Percentiles rank a stretch among this genome's conserved stretches.
Conservation (phyloP, 1,140 invertebrate genomes). For the Atopsyche davidsoni region DNA sequence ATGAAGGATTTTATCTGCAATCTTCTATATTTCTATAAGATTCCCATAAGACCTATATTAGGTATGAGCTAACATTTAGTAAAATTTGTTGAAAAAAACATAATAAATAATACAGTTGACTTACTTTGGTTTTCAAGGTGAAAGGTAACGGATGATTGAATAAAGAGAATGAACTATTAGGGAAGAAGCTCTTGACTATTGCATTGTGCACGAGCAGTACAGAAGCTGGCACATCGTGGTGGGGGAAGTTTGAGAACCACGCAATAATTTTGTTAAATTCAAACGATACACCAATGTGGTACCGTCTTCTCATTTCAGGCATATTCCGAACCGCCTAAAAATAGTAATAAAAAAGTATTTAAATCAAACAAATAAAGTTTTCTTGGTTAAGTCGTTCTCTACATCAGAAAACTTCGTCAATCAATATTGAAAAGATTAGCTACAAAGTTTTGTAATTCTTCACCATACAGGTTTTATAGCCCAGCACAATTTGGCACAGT, state of each 20-base stretch:
- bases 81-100: too few species aligned
- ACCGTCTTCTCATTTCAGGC: constrained; percentile 38
- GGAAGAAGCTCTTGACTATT: constrained; percentile 42
- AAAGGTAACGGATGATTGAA: constrained; percentile 65
- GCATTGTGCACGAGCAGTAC: constrained; percentile 59
- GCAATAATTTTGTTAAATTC: constrained; percentile 40
- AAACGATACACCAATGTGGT: constrained; percentile 46
- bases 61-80: too few species aligned
- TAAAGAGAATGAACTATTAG: constrained; percentile 49
- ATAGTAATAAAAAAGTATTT: constrained; percentile 1
- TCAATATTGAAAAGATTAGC: too few species aligned
- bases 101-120: too few species aligned
- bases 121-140: constrained; percentile 41
- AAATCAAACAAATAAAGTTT: too few species aligned
- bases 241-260: constrained; percentile 62
- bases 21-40: too few species aligned
- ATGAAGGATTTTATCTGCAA: constrained; percentile 1
- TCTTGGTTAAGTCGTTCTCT: too few species aligned
- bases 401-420: too few species aligned
- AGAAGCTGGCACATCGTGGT: constrained; percentile 62
- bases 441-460: too few species aligned
- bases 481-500: too few species aligned
- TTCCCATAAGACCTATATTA: too few species aligned
- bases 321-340: constrained; percentile 20
- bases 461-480: too few species aligned